Conservation (phyloP, 1,140 invertebrate genomes). For the Pseudomyrmex pallidus region DNA sequence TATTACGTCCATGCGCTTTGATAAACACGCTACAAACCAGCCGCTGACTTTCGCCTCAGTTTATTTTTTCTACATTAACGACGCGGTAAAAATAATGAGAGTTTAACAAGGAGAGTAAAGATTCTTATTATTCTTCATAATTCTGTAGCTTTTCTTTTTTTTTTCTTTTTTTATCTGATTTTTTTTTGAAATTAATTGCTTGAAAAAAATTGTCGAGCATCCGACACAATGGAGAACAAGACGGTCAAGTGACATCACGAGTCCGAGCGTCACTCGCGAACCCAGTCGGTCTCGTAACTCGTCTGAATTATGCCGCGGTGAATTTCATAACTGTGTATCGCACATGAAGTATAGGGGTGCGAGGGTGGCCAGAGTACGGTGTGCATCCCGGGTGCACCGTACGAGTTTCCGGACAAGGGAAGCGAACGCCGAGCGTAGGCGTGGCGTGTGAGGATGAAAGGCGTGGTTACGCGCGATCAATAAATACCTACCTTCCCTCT, state of each 20-base stretch:
- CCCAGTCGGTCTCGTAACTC: conserved; percentile 21
- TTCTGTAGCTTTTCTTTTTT: not conserved
- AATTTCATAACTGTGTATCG: conserved; percentile 60
- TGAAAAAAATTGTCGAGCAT: too few species aligned
- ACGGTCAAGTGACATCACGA: not conserved
- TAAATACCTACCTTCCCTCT: conserved; percentile 66
- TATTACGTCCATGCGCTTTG: not conserved
- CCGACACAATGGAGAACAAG: not conserved
- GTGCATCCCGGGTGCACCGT: conserved; percentile 60
- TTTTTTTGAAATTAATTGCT: too few species aligned
- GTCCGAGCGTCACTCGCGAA: not conserved
- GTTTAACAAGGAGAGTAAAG: not conserved
- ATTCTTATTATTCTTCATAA: not conserved
- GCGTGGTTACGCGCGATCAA: conserved; percentile 82
- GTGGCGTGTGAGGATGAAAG: conserved; percentile 79
- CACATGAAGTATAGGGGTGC: conserved; percentile 60
- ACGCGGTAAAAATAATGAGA: not conserved
- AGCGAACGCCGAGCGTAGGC: conserved; percentile 69
- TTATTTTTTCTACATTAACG: not conserved
- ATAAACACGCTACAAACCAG: not conserved
- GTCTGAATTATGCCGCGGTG: conserved; percentile 69
- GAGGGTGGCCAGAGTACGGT: conserved; percentile 50
- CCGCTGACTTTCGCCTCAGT: not conserved
- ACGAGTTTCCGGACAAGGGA: conserved; percentile 39
- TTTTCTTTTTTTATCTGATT: too few species aligned